Evolutionary conservation across 2,888 invertebrate genomes (phyloP).

Genomic region (Gnatocerus cornutus): DNA sequence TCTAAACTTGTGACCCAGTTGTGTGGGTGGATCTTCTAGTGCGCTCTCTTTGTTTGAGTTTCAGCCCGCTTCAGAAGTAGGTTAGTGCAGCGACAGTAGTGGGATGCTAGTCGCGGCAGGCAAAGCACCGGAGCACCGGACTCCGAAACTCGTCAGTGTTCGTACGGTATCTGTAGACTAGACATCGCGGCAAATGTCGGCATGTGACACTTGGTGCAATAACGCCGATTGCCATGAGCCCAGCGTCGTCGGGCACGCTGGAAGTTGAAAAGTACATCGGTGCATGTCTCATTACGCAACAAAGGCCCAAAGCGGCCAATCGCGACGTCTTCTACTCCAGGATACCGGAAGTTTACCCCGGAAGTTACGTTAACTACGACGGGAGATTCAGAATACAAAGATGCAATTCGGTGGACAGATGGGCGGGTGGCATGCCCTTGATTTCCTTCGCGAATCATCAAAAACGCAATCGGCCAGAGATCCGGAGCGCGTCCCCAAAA

Average conservation of each 20-base stretch:
- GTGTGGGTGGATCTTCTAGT: slow-evolving; percentile 67
- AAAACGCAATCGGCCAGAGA: slow-evolving; percentile 53
- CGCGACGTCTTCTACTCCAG: slow-evolving; percentile 43
- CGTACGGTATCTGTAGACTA: slow-evolving; percentile 64
- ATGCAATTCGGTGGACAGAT: slow-evolving; percentile 76
- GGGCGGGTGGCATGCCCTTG: slow-evolving; percentile 85
- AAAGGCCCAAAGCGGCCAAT: slow-evolving; percentile 53
- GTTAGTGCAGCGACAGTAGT: slow-evolving; percentile 67
- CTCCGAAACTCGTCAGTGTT: slow-evolving; percentile 57
- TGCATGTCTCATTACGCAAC: slow-evolving; percentile 73
- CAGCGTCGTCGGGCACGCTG: slow-evolving; percentile 77
- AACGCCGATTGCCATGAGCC: slow-evolving; percentile 79
- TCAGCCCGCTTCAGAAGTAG: slow-evolving; percentile 65
- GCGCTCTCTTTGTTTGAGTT: slow-evolving; percentile 64
- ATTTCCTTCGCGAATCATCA: slow-evolving; percentile 83
- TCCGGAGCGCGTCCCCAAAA: slow-evolving; percentile 40
- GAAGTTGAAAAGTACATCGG: slow-evolving; percentile 79
- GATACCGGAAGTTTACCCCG: slow-evolving; percentile 66
- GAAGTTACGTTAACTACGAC: slow-evolving; percentile 65
- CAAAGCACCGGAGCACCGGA: slow-evolving; percentile 59
- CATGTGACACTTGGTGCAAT: slow-evolving; percentile 53
- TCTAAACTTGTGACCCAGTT: slow-evolving; percentile 67
- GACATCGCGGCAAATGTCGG: slow-evolving; percentile 65
- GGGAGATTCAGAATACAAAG: slow-evolving; percentile 58
- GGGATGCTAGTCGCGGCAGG: slow-evolving; percentile 44